Percentiles rank a stretch among this genome's conserved stretches.
phyloP scores from a whole-genome alignment of 64 coral and sea anemone species.

The Montipora cactus region DNA sequence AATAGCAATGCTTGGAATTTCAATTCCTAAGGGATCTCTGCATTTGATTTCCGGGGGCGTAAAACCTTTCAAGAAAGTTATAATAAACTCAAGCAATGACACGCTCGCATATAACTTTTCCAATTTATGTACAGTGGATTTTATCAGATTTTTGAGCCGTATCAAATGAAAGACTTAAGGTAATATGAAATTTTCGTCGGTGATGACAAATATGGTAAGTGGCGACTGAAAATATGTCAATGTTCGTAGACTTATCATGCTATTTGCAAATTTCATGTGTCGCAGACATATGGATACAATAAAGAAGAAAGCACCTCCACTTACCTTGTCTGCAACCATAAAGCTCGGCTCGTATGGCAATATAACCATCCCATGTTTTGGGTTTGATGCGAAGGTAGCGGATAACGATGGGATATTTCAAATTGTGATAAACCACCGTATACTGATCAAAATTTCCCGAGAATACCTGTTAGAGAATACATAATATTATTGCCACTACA shows the following conservation, averaged over 20 bases:
- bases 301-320: neutral
- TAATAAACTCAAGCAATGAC: too few species aligned
- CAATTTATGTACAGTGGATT: too few species aligned
- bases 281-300: neutral
- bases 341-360: conserved; percentile 36
- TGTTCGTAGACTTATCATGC: neutral
- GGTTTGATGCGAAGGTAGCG: conserved; percentile 33
- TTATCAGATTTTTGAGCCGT: neutral
- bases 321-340: conserved; percentile 25
- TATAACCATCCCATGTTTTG: conserved; percentile 33
- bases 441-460: conserved; percentile 17
- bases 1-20: conserved; percentile 16
- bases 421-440: conserved; percentile 14
- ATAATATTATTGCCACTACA: neutral
- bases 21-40: neutral
- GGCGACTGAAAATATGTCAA: too few species aligned
- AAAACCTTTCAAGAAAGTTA: neutral
- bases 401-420: conserved; percentile 8
- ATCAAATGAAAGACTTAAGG: too few species aligned
- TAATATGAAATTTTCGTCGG: too few species aligned
- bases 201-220: too few species aligned
- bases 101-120: too few species aligned
- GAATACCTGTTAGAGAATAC: conserved; percentile 14
- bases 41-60: conserved; percentile 27
- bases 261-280: neutral